Conservation (phyloP, 2,797 vertebrate species). For the Ataeniobius toweri region DNA sequence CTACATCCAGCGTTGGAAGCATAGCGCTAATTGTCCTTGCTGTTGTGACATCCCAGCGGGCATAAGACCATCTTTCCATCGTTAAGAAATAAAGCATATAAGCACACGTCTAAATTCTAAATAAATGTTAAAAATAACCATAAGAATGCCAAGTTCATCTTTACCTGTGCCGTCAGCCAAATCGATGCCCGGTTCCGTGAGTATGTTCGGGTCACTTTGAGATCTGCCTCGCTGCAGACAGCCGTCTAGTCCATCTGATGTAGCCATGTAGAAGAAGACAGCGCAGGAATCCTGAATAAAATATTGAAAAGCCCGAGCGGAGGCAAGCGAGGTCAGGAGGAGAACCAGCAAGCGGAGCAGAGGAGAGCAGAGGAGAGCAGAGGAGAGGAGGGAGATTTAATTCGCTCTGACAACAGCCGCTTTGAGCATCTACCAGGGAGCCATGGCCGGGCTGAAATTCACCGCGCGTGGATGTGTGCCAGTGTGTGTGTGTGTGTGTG, state of each 20-base stretch:
- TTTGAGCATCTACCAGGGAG: constrained; percentile 79
- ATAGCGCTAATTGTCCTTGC: constrained; percentile 61
- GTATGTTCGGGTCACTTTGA: constrained; percentile 98
- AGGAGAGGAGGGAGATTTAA: constrained; percentile 71
- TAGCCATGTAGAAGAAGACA: constrained; percentile 87
- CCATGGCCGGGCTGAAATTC: constrained; percentile 76
- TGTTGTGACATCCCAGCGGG: constrained; percentile 48
- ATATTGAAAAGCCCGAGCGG: constrained; percentile 74
- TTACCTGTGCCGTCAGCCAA: constrained; percentile 88
- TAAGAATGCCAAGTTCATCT: constrained; percentile 51
- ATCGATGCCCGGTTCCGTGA: constrained; percentile 86
- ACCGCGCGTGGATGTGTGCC: constrained; percentile 44
- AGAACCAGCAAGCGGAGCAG: constrained; percentile 55
- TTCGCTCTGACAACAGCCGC: constrained; percentile 81
- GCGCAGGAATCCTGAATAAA: constrained; percentile 75
- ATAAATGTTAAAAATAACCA: background rate
- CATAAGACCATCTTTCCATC: constrained; percentile 34
- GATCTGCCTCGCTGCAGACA: constrained; percentile 95
- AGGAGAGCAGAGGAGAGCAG: constrained; percentile 16
- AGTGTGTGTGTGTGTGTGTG: constrained; percentile 26
- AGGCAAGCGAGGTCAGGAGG: constrained; percentile 84
- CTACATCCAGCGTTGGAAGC: constrained; percentile 39
- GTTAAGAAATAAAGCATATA: constrained; percentile 22
- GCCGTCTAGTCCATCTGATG: constrained; percentile 89
- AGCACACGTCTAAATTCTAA: background rate